Evolutionary conservation across 2,797 vertebrate genomes (phyloP).

Genomic region (Sebastes steindachneri): DNA sequence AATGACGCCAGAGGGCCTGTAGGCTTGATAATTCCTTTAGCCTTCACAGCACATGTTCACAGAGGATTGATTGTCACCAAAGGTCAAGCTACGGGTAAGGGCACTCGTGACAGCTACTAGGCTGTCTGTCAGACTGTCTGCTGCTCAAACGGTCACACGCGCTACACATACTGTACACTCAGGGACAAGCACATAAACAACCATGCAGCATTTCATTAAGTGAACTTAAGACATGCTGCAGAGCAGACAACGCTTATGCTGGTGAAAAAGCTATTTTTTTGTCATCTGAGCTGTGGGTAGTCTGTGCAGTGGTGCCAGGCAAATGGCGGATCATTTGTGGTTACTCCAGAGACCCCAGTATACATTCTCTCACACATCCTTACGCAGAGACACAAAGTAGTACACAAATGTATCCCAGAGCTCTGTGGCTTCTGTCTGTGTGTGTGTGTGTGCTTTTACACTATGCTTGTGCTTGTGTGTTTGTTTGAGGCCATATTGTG

Average conservation of each 20-base stretch:
- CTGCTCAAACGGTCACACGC: conserved; percentile 23
- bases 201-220: background rate
- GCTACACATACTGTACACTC: background rate
- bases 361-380: conserved; percentile 42
- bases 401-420: conserved; percentile 46
- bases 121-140: conserved; percentile 49
- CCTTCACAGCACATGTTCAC: conserved; percentile 60
- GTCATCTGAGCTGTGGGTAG: conserved; percentile 29
- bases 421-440: conserved; percentile 20
- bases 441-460: conserved; percentile 18
- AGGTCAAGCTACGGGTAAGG: conserved; percentile 65
- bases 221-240: conserved; percentile 21
- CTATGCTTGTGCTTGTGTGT: conserved; percentile 24
- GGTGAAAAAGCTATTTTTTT: conserved; percentile 15
- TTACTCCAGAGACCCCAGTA: conserved; percentile 40
- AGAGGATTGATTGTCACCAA: conserved; percentile 72
- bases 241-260: background rate
- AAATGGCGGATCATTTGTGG: conserved; percentile 56
- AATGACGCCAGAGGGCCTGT: conserved; percentile 50
- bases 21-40: conserved; percentile 72
- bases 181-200: background rate
- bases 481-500: conserved; percentile 31
- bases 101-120: conserved; percentile 55
- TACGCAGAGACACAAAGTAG: conserved; percentile 35
- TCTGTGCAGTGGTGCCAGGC: conserved; percentile 41